phyloP scores from a whole-genome alignment of 1,140 invertebrate genomes.

The Daktulosphaira vitifoliae region DNA sequence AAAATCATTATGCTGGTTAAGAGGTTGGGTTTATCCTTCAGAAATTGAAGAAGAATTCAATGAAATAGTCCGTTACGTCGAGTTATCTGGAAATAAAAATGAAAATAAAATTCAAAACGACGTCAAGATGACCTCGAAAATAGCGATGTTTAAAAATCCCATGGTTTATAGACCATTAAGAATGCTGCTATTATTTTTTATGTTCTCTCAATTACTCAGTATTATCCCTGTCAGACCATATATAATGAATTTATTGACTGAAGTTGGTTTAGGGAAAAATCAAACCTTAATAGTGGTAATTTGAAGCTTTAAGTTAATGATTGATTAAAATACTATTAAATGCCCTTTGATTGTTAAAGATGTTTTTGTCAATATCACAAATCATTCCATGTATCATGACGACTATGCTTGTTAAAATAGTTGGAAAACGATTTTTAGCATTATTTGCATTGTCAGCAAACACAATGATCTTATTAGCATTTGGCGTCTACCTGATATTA shows the following conservation, averaged over 20 bases:
- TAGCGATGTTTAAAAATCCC: neutral
- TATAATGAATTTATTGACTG: conserved; percentile 7
- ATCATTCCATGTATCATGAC: conserved; percentile 2
- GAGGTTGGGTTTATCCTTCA: conserved; percentile 47
- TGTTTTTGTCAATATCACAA: neutral
- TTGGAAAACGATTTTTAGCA: conserved; percentile 24
- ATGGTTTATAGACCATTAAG: conserved; percentile 3
- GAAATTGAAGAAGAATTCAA: conserved; percentile 46
- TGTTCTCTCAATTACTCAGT: conserved; percentile 2
- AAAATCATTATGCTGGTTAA: conserved; percentile 46
- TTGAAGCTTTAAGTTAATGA: neutral
- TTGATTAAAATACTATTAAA: neutral
- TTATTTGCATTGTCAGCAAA: neutral
- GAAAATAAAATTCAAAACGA: neutral
- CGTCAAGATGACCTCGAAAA: neutral
- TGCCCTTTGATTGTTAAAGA: neutral
- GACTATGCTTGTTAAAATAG: conserved; percentile 3
- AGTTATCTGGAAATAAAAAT: conserved; percentile 16
- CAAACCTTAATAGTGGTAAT: conserved; percentile 2
- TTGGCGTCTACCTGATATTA: conserved; percentile 14
- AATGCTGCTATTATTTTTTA: conserved; percentile 3
- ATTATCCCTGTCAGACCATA: conserved; percentile 7
- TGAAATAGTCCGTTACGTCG: conserved; percentile 40
- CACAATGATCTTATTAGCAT: neutral
- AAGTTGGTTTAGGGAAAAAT: neutral